A percentile compares a stretch with the other conserved stretches of the same genome.
Evolutionary conservation across 1,140 invertebrate species (phyloP).

Genomic region (Carposina sasakii): DNA sequence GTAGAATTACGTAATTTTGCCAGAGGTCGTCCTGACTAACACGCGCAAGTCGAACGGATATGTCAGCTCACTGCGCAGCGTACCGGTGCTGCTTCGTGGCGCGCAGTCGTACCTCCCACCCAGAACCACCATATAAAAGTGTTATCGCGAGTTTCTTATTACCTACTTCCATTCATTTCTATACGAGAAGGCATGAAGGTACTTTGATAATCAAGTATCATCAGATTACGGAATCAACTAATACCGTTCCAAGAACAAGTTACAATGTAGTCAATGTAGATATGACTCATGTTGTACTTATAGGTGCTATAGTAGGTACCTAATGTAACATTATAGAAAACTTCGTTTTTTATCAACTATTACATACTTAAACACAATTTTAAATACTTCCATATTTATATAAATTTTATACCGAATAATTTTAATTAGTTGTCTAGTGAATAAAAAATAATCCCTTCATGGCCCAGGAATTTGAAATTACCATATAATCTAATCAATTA

Average conservation of each 20-base stretch:
- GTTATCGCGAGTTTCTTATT: conserved; percentile 63
- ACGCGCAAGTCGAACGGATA: conserved; percentile 64
- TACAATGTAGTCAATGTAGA: no score
- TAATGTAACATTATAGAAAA: no score
- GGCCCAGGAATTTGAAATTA: no score
- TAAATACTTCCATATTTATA: no score
- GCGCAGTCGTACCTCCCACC: conserved; percentile 63
- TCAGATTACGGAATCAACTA: conserved; percentile 48
- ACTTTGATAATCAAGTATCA: conserved; percentile 34
- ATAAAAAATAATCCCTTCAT: no score
- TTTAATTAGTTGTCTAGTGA: no score
- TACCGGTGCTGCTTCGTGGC: conserved; percentile 45
- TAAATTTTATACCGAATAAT: no score
- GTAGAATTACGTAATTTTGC: conserved; percentile 67
- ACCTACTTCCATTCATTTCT: conserved; percentile 54
- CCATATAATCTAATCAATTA: no score
- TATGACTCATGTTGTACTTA: no score
- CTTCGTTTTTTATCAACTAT: no score
- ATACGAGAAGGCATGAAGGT: conserved; percentile 35
- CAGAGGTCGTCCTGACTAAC: conserved; percentile 63
- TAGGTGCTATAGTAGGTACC: no score
- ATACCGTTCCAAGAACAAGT: conserved; percentile 42
- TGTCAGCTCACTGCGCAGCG: conserved; percentile 67
- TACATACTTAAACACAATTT: no score
- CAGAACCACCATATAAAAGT: conserved; percentile 38